Conservation (phyloP, 2,797 vertebrate genomes). For the Acrocephalus scirpaceus region DNA sequence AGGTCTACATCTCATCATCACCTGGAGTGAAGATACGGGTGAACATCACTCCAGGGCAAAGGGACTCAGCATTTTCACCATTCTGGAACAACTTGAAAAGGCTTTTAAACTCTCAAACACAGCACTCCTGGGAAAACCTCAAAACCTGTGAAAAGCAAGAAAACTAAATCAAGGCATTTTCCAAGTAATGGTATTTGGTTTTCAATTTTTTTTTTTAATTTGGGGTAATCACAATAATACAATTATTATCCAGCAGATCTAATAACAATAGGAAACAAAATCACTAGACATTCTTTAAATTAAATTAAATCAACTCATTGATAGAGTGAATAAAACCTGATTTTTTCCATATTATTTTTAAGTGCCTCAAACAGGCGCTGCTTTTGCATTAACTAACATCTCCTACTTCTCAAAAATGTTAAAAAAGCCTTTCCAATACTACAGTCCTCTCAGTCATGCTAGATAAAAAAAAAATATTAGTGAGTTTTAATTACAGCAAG, state of each 20-base stretch:
- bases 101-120: neutral
- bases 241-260: neutral
- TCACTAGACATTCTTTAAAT: neutral
- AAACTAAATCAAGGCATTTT: neutral
- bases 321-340: neutral
- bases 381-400: neutral
- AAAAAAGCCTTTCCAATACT: neutral
- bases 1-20: rapidly evolving
- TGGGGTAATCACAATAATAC: neutral
- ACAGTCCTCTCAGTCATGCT: neutral
- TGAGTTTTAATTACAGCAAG: neutral
- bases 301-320: neutral
- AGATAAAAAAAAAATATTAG: neutral
- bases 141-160: neutral
- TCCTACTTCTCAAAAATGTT: neutral
- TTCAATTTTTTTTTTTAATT: neutral
- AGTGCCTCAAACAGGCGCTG: neutral
- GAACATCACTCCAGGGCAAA: neutral
- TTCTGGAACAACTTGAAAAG: neutral
- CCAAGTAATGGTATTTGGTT: neutral
- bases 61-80: neutral
- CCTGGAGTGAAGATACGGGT: neutral
- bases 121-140: neutral
- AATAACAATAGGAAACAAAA: neutral
- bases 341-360: neutral